Percentiles rank a stretch among this genome's conserved stretches.
Conservation (phyloP, 2,797 vertebrate species). For the Champsocephalus esox region DNA sequence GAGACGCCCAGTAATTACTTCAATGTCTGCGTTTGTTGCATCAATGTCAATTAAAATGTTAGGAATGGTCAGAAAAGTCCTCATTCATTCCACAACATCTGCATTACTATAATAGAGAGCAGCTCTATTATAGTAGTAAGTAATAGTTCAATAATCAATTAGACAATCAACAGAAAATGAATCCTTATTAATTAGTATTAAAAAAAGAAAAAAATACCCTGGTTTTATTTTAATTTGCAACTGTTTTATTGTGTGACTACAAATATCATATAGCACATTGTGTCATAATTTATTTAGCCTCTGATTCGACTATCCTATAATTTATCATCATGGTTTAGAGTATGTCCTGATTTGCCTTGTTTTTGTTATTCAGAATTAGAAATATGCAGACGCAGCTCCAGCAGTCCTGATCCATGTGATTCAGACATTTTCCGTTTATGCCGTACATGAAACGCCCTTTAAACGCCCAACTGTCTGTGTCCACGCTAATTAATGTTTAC, state of each 20-base stretch:
- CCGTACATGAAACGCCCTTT: constrained; percentile 76
- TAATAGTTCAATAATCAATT: constrained; percentile 3
- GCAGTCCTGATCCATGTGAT: constrained; percentile 68
- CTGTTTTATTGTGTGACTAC: not conserved
- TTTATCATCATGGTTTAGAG: constrained; percentile 29
- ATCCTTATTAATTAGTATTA: not conserved
- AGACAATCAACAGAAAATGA: constrained; percentile 13
- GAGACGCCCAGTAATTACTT: constrained; percentile 41
- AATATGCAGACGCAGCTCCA: constrained; percentile 43
- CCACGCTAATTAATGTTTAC: constrained; percentile 83
- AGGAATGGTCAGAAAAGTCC: constrained; percentile 26
- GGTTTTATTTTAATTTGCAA: not conserved
- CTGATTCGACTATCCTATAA: constrained; percentile 2
- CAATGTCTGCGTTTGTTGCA: constrained; percentile 43
- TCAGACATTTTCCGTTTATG: constrained; percentile 69
- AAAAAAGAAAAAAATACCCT: not conserved
- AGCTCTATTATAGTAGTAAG: not conserved
- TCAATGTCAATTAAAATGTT: constrained; percentile 44
- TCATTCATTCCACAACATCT: constrained; percentile 13
- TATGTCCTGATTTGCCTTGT: constrained; percentile 7
- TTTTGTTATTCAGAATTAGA: constrained; percentile 39
- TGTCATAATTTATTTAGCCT: constrained; percentile 4
- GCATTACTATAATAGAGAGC: not conserved
- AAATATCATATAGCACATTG: constrained; percentile 1
- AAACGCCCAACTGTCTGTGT: constrained; percentile 78